Conservation (phyloP, 2,113 vertebrate genomes). For the Excalfactoria chinensis region DNA sequence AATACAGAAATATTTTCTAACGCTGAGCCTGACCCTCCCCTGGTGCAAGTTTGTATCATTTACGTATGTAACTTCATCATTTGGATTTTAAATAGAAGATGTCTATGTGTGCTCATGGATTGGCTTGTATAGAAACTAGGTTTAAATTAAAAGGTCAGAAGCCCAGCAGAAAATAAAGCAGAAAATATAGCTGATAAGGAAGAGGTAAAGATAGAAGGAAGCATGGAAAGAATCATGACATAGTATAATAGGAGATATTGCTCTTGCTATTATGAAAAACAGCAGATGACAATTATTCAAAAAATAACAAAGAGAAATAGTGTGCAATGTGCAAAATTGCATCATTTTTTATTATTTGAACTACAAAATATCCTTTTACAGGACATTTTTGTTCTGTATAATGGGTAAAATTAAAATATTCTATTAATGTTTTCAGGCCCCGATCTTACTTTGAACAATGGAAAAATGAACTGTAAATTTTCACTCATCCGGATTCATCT, state of each 20-base stretch:
- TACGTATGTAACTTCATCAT: not conserved
- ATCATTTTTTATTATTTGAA: not conserved
- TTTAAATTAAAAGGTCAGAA: not conserved
- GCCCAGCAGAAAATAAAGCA: not conserved
- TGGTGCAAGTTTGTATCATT: not conserved
- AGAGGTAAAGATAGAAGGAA: not conserved
- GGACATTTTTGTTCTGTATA: not conserved
- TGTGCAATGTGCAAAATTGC: not conserved
- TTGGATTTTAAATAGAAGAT: not conserved
- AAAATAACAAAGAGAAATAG: not conserved
- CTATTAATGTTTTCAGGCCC: not conserved
- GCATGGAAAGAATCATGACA: not conserved
- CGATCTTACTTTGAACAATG: not conserved
- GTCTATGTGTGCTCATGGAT: rapidly evolving
- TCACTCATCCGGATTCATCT: not conserved
- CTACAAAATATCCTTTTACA: not conserved
- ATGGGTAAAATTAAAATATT: not conserved
- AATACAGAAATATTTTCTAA: not conserved
- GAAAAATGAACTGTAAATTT: not conserved
- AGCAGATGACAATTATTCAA: not conserved
- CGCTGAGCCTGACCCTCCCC: not conserved
- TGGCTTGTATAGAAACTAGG: not conserved
- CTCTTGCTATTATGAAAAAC: not conserved
- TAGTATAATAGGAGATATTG: not conserved
- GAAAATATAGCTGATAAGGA: not conserved